A percentile compares a stretch with the other conserved stretches of the same genome.
Evolutionary conservation across 2,888 invertebrate genomes (phyloP).

Genomic region (Limnephilus rhombicus): DNA sequence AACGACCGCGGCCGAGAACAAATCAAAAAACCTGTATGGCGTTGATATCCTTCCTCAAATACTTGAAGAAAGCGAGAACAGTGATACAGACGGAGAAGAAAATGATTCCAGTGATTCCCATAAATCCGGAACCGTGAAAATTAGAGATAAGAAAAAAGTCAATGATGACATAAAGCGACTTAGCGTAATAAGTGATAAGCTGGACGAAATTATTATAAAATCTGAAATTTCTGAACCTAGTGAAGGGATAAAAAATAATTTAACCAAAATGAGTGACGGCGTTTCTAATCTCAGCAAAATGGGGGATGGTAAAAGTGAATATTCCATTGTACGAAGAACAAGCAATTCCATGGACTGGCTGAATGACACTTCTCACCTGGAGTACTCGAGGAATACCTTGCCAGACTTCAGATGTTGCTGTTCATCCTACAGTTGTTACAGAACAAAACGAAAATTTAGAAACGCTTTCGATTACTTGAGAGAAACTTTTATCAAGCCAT

Average conservation of each 20-base stretch:
- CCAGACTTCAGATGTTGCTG: constrained; percentile 33
- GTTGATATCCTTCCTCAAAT: constrained; percentile 78
- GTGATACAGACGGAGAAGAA: constrained; percentile 67
- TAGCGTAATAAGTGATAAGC: constrained; percentile 76
- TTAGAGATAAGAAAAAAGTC: constrained; percentile 70
- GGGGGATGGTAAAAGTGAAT: constrained; percentile 5
- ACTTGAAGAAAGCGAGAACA: constrained; percentile 76
- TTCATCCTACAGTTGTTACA: constrained; percentile 52
- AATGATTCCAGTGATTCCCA: constrained; percentile 58
- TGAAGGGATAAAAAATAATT: constrained; percentile 2
- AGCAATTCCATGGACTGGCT: constrained; percentile 68
- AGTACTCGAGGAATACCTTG: constrained; percentile 26
- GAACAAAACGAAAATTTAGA: constrained; percentile 70
- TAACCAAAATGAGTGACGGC: neutral
- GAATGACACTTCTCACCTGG: constrained; percentile 36
- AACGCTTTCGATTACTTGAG: constrained; percentile 73
- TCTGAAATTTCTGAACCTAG: constrained; percentile 71
- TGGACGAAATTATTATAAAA: constrained; percentile 75
- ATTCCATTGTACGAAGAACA: constrained; percentile 57
- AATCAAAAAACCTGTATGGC: constrained; percentile 75
- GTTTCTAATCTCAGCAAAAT: neutral
- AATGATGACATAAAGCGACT: constrained; percentile 76
- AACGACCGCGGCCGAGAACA: constrained; percentile 76
- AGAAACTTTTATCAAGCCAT: constrained; percentile 75
- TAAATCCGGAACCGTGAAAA: constrained; percentile 69